These are phyloP conservation scores for Chloroceryle amazona DNA, from an alignment of 2,797 vertebrate species.

Conservation along the genomic window DNA sequence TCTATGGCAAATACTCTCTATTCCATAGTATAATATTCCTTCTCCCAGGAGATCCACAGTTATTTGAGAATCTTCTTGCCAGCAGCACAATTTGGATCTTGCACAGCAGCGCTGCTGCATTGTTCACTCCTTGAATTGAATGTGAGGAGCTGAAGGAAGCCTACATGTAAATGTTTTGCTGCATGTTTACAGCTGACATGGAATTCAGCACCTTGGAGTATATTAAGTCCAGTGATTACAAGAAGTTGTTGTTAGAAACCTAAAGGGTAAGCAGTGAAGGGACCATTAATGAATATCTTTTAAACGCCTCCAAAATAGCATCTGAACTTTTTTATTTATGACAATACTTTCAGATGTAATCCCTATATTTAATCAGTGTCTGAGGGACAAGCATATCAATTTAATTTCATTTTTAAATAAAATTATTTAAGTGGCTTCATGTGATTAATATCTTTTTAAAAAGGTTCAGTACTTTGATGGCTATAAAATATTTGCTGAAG, in stretches of 20 bases:
- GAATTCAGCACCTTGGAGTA: constrained; percentile 34
- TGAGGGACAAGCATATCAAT: neutral
- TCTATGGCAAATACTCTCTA: constrained; percentile 44
- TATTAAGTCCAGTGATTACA: constrained; percentile 25
- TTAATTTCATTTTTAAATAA: neutral
- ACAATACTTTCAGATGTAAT: neutral
- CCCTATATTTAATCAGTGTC: neutral
- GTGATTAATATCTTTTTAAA: neutral
- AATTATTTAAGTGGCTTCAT: neutral
- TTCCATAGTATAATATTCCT: constrained; percentile 63
- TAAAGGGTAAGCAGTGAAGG: neutral
- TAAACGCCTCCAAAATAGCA: neutral
- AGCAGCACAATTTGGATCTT: constrained; percentile 75
- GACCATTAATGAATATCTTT: neutral
- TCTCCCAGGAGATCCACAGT: constrained; percentile 60
- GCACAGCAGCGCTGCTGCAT: constrained; percentile 51
- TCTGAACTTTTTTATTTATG: neutral
- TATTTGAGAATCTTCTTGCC: constrained; percentile 77
- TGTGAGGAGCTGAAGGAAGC: constrained; percentile 18
- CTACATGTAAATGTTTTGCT: constrained; percentile 42
- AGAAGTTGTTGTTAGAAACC: constrained; percentile 18
- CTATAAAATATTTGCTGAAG: neutral
- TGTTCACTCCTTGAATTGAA: constrained; percentile 60
- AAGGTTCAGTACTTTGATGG: neutral
- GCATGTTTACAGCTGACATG: neutral